Conservation (phyloP, 2,888 invertebrate species). For the Pristionchus fissidentatus region DNA sequence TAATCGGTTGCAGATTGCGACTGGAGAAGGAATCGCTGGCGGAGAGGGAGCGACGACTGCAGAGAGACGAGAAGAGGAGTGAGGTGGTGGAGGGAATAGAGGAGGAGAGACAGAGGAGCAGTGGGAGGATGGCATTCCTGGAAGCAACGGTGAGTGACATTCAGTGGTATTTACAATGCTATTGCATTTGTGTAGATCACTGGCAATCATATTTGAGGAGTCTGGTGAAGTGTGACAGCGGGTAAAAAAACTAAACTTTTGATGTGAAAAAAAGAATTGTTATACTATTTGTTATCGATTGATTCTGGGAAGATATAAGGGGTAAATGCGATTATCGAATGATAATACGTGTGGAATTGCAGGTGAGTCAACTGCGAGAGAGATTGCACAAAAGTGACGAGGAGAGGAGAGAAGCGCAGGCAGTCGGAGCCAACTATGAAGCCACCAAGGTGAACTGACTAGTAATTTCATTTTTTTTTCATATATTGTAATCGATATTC, state of each 20-base stretch:
- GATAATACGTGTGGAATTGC: no score
- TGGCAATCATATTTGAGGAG: no score
- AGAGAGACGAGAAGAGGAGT: conserved; percentile 21
- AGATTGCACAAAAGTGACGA: conserved; percentile 33
- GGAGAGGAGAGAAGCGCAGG: background rate
- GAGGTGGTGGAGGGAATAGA: conserved; percentile 10
- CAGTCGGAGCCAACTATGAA: background rate
- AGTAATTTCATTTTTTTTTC: background rate
- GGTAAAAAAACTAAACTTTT: no score
- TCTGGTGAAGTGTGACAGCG: no score
- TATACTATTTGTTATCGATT: background rate
- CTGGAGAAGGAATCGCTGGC: background rate
- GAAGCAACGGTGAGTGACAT: conserved; percentile 17
- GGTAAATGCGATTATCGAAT: background rate
- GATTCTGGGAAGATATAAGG: no score
- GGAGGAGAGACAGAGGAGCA: conserved; percentile 12
- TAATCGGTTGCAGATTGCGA: conserved; percentile 6
- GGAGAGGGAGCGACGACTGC: conserved; percentile 14
- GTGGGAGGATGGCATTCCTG: background rate
- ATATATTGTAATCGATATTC: background rate
- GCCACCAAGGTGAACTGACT: conserved; percentile 5
- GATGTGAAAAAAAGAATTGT: no score
- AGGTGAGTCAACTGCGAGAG: conserved; percentile 34
- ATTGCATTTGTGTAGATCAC: no score
- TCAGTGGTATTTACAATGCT: no score